phyloP scores from a whole-genome alignment of 2,888 invertebrate genomes.

The Petrolisthes manimaculis region DNA sequence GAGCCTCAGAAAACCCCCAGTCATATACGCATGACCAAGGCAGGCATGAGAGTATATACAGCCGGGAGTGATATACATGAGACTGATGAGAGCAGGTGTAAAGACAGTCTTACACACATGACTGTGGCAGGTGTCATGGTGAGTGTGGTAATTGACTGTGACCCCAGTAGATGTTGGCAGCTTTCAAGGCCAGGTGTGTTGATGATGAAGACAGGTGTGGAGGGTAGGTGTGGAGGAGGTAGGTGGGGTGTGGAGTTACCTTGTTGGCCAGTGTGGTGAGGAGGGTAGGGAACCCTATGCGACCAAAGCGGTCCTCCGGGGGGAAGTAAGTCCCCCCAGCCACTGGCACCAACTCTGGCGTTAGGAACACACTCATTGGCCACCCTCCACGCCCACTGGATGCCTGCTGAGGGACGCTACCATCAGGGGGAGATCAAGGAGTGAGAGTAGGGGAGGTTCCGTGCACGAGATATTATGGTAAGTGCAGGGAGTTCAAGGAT shows the following conservation, averaged over 20 bases:
- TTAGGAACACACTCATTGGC: slow-evolving; percentile 74
- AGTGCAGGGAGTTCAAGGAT: no score
- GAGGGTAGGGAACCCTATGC: slow-evolving; percentile 71
- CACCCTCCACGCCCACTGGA: slow-evolving; percentile 72
- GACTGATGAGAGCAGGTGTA: no score
- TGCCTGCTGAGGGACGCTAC: slow-evolving; percentile 68
- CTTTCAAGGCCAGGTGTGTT: no score
- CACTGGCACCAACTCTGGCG: slow-evolving; percentile 72
- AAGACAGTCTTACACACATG: no score
- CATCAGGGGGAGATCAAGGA: neutral
- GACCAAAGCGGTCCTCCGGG: slow-evolving; percentile 70
- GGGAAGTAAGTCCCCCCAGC: slow-evolving; percentile 74
- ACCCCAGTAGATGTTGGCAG: no score
- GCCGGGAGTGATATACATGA: no score
- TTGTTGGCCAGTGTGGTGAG: slow-evolving; percentile 68
- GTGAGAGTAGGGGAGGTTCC: neutral
- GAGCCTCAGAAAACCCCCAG: no score
- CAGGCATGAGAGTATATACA: no score
- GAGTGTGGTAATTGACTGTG: no score
- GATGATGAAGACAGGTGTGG: neutral
- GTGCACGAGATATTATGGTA: neutral
- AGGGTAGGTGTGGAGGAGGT: neutral
- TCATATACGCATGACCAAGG: no score
- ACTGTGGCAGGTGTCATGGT: no score
- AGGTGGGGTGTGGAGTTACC: slow-evolving; percentile 43